Evolutionary conservation across 64 coral and sea anemone genomes (phyloP), one percentile per base, ranked within the genome.

Genomic region (Porites lutea): DNA sequence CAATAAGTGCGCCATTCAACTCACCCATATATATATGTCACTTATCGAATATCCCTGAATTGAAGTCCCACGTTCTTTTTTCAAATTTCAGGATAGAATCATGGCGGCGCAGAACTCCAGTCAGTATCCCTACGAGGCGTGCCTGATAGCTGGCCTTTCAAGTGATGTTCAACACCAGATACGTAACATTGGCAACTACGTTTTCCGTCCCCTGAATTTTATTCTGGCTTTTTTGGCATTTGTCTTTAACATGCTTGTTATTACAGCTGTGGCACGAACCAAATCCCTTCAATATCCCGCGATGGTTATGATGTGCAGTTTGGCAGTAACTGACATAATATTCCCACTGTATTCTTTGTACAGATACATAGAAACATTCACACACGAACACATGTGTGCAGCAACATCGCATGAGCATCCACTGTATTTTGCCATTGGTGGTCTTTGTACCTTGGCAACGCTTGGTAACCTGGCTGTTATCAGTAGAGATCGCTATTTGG

Each of bases 401-500:
- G 43, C 27, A 37, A 37, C 27, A 37, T 37, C 27, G 27, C 27
- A 10, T 10, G 19, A 8, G 8, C 4, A 23, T 2, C 68, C 5
- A 2, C 3, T 27, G 1, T 8, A 5, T 27, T 27, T 8, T 11
- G 68, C 22, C 22, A 37, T 71, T 8, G 12, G 21, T 37, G 7
- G 23, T 10, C 8, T 71, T 21, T 27, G 68, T 71, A 71, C 7
- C 20, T 12, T 71, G 13, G 68, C 22, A 71, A 71, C 68, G 3
- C 68, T 71, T 71, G 68, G 68, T 12, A 71, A 21, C 21, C 8
- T 71, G 7, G 68, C 68, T 37, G n/a, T 37, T 27, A 71, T 71
- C 68, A 71, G 68, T 23, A 71, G 21, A 71, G 68, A 71, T 71
- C 68, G 68, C 27, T 71, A 71, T 22, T 71, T 71, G 68, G 68